Conservation (phyloP, 2,888 invertebrate species). For the Hydriomena furcata region DNA sequence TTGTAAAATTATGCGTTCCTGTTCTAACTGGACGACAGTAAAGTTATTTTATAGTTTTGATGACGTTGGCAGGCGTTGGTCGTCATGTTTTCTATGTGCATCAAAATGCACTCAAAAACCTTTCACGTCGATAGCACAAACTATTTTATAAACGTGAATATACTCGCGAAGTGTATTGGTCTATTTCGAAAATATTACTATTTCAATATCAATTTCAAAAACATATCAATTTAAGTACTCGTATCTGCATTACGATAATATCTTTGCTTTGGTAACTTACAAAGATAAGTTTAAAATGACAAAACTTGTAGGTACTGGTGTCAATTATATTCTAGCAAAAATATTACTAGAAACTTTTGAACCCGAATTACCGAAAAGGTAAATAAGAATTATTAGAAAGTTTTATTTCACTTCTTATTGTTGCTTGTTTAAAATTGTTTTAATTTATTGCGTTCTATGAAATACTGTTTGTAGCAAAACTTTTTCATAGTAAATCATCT, state of each 20-base stretch:
- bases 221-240: too few relatives aligned
- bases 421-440: conserved; percentile 42
- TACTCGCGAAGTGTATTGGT: conserved; percentile 1
- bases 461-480: conserved; percentile 14
- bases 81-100: conserved; percentile 40
- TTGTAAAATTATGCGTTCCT: conserved; percentile 62
- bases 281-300: too few relatives aligned
- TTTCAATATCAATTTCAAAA: conserved; percentile 10
- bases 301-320: too few relatives aligned
- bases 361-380: conserved; percentile 54
- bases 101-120: conserved; percentile 60
- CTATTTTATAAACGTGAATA: conserved; percentile 26
- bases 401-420: conserved; percentile 46
- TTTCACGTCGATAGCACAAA: conserved; percentile 45
- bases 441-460: conserved; percentile 25
- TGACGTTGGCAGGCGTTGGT: conserved; percentile 47
- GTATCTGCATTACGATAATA: too few relatives aligned
- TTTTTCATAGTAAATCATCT: conserved; percentile 7
- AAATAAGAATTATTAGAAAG: conserved; percentile 47
- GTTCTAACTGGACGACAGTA: conserved; percentile 53
- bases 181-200: neutral
- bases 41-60: conserved; percentile 63
- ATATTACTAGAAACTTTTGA: conserved; percentile 49
- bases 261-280: neutral
- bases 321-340: too few relatives aligned